phyloP scores from a whole-genome alignment of 2,888 invertebrate species.

The Bombyx huttoni region DNA sequence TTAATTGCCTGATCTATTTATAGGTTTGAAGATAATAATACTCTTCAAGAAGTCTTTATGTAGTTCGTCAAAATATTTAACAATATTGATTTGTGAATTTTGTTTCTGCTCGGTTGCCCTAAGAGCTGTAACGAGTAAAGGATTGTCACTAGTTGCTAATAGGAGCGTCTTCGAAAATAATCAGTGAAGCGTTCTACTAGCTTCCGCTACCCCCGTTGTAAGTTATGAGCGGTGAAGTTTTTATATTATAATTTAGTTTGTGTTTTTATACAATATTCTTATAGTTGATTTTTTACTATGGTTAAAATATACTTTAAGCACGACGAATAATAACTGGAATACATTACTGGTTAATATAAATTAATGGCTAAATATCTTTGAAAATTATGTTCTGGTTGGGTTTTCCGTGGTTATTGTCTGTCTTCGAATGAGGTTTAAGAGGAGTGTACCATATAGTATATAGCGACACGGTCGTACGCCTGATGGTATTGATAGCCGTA shows the following conservation, averaged over 20 bases:
- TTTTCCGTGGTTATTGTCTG: too few relatives aligned
- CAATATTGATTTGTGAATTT: conserved; percentile 53
- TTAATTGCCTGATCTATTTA: too few relatives aligned
- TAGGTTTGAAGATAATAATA: not conserved
- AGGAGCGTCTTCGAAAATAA: conserved; percentile 43
- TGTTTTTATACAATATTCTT: not conserved
- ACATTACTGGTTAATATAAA: too few relatives aligned
- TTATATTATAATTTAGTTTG: not conserved
- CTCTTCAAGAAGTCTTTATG: conserved; percentile 15
- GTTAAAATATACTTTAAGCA: too few relatives aligned
- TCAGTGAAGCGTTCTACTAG: conserved; percentile 33
- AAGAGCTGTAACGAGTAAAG: conserved; percentile 58
- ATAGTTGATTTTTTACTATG: too few relatives aligned
- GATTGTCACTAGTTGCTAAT: conserved; percentile 48
- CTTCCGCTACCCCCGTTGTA: conserved; percentile 32
- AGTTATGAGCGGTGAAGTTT: conserved; percentile 14
- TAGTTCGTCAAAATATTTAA: conserved; percentile 53
- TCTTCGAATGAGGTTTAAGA: too few relatives aligned
- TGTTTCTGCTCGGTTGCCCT: conserved; percentile 51
- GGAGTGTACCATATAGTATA: too few relatives aligned
- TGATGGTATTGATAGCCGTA: too few relatives aligned
- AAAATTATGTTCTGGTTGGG: too few relatives aligned
- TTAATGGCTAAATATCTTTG: too few relatives aligned
- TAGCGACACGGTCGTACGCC: too few relatives aligned
- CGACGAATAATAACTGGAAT: too few relatives aligned